phyloP scores from a whole-genome alignment of 2,113 vertebrate species.

The Glaucidium brasilianum region DNA sequence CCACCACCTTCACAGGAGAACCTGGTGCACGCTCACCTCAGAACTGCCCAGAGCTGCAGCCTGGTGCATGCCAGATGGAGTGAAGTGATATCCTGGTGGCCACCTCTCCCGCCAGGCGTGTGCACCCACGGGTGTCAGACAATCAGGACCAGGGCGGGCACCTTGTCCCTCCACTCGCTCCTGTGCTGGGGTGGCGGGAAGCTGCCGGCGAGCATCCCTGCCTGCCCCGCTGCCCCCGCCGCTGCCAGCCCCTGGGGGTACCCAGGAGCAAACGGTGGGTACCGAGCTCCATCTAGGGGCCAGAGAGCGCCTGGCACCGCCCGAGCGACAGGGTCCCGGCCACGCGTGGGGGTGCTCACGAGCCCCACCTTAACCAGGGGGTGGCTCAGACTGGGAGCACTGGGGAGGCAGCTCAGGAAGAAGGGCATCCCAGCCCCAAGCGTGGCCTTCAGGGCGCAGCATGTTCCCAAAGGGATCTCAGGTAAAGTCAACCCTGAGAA shows the following conservation, averaged over 20 bases:
- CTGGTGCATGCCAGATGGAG: not conserved
- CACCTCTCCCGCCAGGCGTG: not conserved
- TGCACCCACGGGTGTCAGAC: not conserved
- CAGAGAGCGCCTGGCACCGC: not conserved
- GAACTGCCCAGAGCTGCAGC: not conserved
- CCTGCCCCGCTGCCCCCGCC: not conserved
- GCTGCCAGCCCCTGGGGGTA: not conserved
- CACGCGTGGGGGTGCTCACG: fast-evolving
- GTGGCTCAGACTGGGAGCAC: not conserved
- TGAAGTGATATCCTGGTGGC: fast-evolving
- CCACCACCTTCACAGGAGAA: not conserved
- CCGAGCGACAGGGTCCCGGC: not conserved
- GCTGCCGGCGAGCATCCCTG: not conserved
- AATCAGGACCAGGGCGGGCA: too few relatives aligned
- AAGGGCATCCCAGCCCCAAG: not conserved
- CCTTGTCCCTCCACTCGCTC: too few relatives aligned
- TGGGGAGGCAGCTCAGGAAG: not conserved
- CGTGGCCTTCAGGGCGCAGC: not conserved
- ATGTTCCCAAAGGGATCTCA: fast-evolving
- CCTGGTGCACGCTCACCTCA: fast-evolving
- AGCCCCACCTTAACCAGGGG: fast-evolving
- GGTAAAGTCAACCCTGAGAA: not conserved
- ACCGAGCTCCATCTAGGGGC: conserved; percentile 54
- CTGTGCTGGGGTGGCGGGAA: fast-evolving
- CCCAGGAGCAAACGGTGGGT: not conserved